A percentile compares a stretch with the other conserved stretches of the same genome.
phyloP scores from a whole-genome alignment of 2,797 vertebrate genomes.

The Peromyscus melanophrys region DNA sequence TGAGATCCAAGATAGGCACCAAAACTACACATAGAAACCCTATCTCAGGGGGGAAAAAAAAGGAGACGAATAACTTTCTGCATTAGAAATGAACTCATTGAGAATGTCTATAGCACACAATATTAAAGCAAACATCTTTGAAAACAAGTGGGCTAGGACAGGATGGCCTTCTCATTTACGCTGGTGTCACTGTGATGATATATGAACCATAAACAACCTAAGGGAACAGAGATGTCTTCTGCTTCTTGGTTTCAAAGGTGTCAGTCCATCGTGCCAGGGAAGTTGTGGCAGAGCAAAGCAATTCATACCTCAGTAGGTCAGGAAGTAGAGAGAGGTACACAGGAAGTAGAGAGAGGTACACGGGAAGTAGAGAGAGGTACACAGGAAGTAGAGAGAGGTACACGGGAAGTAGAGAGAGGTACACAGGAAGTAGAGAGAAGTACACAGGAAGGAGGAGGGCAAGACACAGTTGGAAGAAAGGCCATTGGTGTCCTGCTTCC shows the following conservation, averaged over 20 bases:
- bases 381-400: not conserved
- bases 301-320: not conserved
- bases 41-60: too few species aligned
- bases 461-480: not conserved
- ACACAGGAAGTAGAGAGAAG: not conserved
- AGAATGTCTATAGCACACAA: not conserved
- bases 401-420: not conserved
- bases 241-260: not conserved
- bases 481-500: not conserved
- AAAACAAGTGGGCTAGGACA: not conserved
- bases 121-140: constrained; percentile 34
- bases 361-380: not conserved
- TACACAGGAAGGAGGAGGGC: not conserved
- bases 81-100: not conserved
- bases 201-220: not conserved
- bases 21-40: too few species aligned
- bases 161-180: accelerated
- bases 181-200: not conserved
- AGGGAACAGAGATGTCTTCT: not conserved
- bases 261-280: not conserved
- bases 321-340: not conserved
- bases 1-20: too few species aligned
- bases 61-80: not conserved
- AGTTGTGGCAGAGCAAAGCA: not conserved
- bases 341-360: too few species aligned